These are phyloP conservation scores for Serranus cabrilla DNA, from an alignment of 2,797 vertebrate genomes.

Conservation along the genomic window DNA sequence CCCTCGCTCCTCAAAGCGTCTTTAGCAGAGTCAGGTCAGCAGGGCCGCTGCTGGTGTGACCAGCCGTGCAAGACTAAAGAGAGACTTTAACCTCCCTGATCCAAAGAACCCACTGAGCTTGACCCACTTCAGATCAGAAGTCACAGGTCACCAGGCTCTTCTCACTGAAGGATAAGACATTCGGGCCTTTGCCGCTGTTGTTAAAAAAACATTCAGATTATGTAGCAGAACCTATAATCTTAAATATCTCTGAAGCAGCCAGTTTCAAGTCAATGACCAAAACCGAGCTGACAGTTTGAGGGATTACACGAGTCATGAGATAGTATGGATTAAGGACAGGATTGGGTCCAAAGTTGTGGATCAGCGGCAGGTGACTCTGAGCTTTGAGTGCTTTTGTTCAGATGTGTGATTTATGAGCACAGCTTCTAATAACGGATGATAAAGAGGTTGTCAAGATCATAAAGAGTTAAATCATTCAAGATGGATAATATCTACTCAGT, in stretches of 20 bases:
- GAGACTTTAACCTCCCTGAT: slow-evolving; percentile 53
- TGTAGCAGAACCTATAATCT: slow-evolving; percentile 46
- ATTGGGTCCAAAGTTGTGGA: slow-evolving; percentile 46
- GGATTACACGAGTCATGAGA: slow-evolving; percentile 82
- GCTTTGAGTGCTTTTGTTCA: slow-evolving; percentile 30
- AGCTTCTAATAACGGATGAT: slow-evolving; percentile 9
- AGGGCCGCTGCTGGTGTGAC: slow-evolving; percentile 52
- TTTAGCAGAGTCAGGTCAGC: slow-evolving; percentile 49
- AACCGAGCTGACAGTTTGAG: slow-evolving; percentile 65
- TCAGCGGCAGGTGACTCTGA: slow-evolving; percentile 54
- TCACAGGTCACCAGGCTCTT: slow-evolving; percentile 64
- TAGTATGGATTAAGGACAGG: slow-evolving; percentile 69
- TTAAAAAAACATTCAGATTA: slow-evolving; percentile 55
- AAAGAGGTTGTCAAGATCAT: not conserved
- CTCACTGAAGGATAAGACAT: slow-evolving; percentile 53
- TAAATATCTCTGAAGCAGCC: slow-evolving; percentile 56
- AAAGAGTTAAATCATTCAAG: not conserved
- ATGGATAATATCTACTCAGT: no score
- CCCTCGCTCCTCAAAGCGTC: slow-evolving; percentile 17
- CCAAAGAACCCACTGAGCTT: slow-evolving; percentile 57
- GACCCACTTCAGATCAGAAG: slow-evolving; percentile 71
- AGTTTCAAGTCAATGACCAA: slow-evolving; percentile 54
- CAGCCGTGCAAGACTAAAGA: slow-evolving; percentile 66
- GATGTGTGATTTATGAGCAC: slow-evolving; percentile 22
- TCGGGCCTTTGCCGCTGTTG: slow-evolving; percentile 19